Percentiles rank a stretch among this genome's conserved stretches.
These are phyloP conservation scores for Myotis planiceps DNA, from an alignment of 2,797 vertebrate genomes.

Conservation along the genomic window DNA sequence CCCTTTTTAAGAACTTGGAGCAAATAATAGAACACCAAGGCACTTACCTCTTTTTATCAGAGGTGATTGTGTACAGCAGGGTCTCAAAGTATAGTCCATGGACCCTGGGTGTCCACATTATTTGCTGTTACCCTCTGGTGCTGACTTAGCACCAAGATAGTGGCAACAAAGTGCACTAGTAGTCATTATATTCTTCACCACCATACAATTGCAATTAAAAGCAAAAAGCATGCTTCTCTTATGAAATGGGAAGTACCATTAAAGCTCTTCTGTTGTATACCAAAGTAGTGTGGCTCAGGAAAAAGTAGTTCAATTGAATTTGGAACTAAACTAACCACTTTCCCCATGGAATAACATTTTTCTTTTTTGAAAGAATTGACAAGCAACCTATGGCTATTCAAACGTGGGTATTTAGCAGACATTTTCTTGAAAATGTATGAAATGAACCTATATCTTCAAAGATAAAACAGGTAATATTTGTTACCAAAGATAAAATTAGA, in stretches of 20 bases:
- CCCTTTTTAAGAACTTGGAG: background rate
- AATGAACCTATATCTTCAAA: background rate
- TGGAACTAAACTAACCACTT: background rate
- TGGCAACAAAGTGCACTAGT: background rate
- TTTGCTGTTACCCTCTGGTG: background rate
- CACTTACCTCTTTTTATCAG: background rate
- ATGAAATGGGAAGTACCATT: background rate
- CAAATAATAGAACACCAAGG: background rate
- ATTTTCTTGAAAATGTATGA: background rate
- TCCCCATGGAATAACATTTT: background rate
- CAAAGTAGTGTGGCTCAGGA: background rate
- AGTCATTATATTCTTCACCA: background rate
- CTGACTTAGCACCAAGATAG: background rate
- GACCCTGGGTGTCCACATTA: background rate
- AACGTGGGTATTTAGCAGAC: background rate
- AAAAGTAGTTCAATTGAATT: background rate
- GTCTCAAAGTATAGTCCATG: background rate
- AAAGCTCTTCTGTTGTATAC: background rate
- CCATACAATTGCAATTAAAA: background rate
- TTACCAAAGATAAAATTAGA: background rate
- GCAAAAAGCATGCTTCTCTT: background rate
- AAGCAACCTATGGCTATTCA: background rate
- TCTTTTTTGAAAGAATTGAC: background rate
- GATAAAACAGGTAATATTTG: background rate
- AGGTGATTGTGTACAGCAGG: background rate